Evolutionary conservation across 2,113 vertebrate species (phyloP).

Genomic region (Trinectes maculatus): DNA sequence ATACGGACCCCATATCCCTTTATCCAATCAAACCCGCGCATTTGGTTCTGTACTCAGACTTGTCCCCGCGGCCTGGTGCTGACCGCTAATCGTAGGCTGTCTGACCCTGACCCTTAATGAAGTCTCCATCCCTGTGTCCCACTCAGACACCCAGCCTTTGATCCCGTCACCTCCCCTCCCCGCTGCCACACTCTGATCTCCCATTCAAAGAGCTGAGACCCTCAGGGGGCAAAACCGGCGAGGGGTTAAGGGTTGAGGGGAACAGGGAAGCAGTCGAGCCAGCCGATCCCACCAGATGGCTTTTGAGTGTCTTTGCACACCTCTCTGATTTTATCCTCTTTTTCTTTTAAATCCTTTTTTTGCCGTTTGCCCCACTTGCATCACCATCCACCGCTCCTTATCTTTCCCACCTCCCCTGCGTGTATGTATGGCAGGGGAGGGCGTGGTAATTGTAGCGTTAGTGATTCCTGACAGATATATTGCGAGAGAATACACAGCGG

Average conservation of each 20-base stretch:
- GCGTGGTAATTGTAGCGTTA: slow-evolving; percentile 63
- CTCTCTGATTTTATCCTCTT: slow-evolving; percentile 29
- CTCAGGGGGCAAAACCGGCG: slow-evolving; percentile 44
- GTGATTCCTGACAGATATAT: slow-evolving; percentile 64
- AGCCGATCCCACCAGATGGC: slow-evolving; percentile 35
- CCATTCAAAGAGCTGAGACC: slow-evolving; percentile 63
- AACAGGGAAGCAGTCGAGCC: slow-evolving; percentile 25
- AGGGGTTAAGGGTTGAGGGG: slow-evolving; percentile 20
- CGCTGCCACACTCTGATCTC: slow-evolving; percentile 62
- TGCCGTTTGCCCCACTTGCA: not conserved
- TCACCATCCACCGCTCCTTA: not conserved
- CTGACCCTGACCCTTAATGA: slow-evolving; percentile 62
- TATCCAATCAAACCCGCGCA: not conserved
- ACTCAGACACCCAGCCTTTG: slow-evolving; percentile 54
- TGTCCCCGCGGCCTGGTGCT: slow-evolving; percentile 25
- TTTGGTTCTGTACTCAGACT: slow-evolving; percentile 6
- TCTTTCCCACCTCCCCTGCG: slow-evolving; percentile 1
- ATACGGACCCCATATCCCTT: not conserved
- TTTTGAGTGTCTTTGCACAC: slow-evolving; percentile 38
- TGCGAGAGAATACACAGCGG: slow-evolving; percentile 38
- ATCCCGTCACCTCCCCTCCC: slow-evolving; percentile 56
- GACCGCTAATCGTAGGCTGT: slow-evolving; percentile 52
- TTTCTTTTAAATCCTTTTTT: slow-evolving; percentile 13
- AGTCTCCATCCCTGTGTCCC: slow-evolving; percentile 54
- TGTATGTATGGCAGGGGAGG: slow-evolving; percentile 19